Evolutionary conservation across 2,797 vertebrate species (phyloP), one percentile per base, ranked within the genome.

Genomic region (Pseudochromis fuscus): DNA sequence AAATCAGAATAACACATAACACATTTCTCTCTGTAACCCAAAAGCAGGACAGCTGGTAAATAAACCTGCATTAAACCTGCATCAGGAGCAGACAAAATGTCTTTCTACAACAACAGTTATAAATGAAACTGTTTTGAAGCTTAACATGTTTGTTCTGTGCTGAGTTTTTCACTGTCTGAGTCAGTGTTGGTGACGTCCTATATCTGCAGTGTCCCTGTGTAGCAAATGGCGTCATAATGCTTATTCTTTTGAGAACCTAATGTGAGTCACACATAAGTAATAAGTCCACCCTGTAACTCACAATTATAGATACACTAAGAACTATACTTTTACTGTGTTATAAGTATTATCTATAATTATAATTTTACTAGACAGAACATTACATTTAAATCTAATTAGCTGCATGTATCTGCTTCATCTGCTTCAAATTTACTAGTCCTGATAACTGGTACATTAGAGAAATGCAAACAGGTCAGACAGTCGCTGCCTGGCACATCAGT

Each of bases 201-300:
- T 16, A 49, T 40, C 25, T 68, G 21, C 23, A 46, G 25, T 21
- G 49, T 25, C 59, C 18, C 30, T 46, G 55, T 44, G 68, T 53
- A 77, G 60, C n/a, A 37, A 60, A 80, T 68, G 61, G 21, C 13
- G 4, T 59, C 57, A 51, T 37, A 60, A 65, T 63, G 69, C 31
- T 9, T 2, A 67, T 35, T 40, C 58, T 27, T 16, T 19, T 13
- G 40, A 19, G n/a, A n/a, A 44, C 8, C 10, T 7, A 57, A 19
- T 56, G 65, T 42, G 61, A 85, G 50, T 82, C 72, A 85, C 45
- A 31, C 10, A 19, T 67, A 63, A 86, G 48, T 80, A 69, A 80
- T 3, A 49, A 7, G 23, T 33, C 21, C 12, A 27, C 48, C 0
- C 19, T 44, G 25, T 40, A 72, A 45, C 61, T 73, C 38, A n/a